Evolutionary conservation across 1,140 invertebrate genomes (phyloP), one percentile per base, ranked within the genome.

Genomic region (Onthophagus taurus): DNA sequence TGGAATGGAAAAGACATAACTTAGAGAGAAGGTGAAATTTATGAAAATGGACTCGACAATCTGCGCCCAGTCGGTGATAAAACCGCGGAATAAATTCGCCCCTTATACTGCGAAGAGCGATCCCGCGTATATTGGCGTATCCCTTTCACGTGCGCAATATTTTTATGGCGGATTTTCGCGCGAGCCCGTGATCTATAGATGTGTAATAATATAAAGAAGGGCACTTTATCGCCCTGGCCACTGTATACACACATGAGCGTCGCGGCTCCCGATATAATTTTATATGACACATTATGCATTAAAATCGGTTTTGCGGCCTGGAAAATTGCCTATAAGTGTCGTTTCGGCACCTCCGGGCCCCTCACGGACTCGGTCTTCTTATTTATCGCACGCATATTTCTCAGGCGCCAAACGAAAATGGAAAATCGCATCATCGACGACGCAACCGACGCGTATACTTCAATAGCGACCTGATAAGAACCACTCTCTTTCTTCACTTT

Each of bases 81-180:
- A 41, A 21, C 38, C 29, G 43, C 34, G 41, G 36, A 39, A 45
- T 44, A 42, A 45, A 44, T 48, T 45, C 42, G 29, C 50, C 39
- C 44, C 48, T 51, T 37, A 37, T n/a, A 39, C 31, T 44, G 31
- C 46, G 35, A 23, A 39, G 44, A 47, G 34, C 39, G 47, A 43
- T 48, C 43, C 34, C n/a, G n/a, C n/a, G n/a, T 44, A 41, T 51
- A 39, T 38, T 37, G 44, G 41, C 42, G 42, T 51, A 41, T 48
- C 36, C 30, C 34, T 29, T n/a, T 29, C 23, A 31, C n/a, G 30
- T 23, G 30, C 53, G 54, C 49, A 51, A 48, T 50, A 54, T 48
- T 58, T 60, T 57, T 60, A 60, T 58, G 52, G 54, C 44, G 49
- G 50, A 60, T 59, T 54, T 56, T 47, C 54, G 54, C 54, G 50